These are phyloP conservation scores for Tyto alba DNA, from an alignment of 2,113 vertebrate species.

Conservation along the genomic window DNA sequence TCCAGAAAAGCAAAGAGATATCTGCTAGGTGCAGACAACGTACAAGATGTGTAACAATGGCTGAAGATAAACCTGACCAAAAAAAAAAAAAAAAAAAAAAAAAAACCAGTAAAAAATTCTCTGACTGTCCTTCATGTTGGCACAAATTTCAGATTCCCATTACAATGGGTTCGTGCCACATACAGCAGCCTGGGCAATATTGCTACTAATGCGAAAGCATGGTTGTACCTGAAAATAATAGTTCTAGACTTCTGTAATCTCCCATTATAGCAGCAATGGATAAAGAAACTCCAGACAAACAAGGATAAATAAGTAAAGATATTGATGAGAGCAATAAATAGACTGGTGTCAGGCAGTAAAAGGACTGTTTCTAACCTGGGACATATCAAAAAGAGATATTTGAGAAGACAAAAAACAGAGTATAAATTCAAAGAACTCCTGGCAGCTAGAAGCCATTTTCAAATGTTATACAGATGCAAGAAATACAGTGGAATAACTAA, in stretches of 20 bases:
- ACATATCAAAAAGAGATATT: background rate
- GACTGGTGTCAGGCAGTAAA: background rate
- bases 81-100: no score
- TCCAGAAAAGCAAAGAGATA: background rate
- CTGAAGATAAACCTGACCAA: background rate
- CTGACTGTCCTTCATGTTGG: background rate
- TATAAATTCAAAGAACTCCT: background rate
- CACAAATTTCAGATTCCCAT: background rate
- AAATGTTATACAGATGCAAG: background rate
- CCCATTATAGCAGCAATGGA: background rate
- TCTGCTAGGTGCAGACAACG: background rate
- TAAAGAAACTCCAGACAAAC: background rate
- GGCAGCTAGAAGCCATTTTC: background rate
- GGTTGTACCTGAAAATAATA: background rate
- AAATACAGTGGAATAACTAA: background rate
- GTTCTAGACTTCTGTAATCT: background rate
- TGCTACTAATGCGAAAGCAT: background rate
- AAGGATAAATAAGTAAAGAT: background rate
- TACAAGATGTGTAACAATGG: background rate
- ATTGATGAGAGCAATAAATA: background rate
- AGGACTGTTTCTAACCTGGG: background rate
- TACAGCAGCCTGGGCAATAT: background rate
- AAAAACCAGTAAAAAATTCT: background rate
- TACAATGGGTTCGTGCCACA: rapidly evolving
- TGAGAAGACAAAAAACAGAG: background rate